Evolutionary conservation across 92 coral and sea anemone genomes (phyloP), one percentile per base, ranked within the genome.

Genomic region (Palythoa grandiflora): DNA sequence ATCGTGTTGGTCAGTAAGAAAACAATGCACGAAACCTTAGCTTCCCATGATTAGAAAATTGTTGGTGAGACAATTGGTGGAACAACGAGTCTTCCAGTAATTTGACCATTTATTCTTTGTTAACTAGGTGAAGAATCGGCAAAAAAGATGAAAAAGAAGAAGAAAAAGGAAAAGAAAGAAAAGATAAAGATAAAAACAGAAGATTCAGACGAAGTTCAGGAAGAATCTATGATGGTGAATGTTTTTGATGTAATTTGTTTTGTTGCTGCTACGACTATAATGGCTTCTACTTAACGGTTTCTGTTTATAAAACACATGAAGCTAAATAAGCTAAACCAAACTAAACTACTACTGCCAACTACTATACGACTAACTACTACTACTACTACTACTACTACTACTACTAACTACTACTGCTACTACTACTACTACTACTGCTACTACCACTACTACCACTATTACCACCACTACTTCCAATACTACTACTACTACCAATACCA

Each of bases 101-200:
- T 28, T 73, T 54, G 37, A 51, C 52, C 66, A 15, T 59, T 59
- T 40, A 21, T 51, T 3, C 44, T 5, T 72, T 50, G 66, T 3
- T 61, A 44, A 84, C 2, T 39, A 77, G 92, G 70, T 14, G 98
- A 90, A 83, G 87, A 86, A 17, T 85, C 96, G 3, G 83, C 95
- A 19, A 93, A 93, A 80, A 96, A 94, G 92, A 85, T 78, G 86
- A 66, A 71, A 59, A 96, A 96, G 87, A 97, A 97, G 65, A 94
- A 95, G 73, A 97, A 95, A 87, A 92, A 94, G 88, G 93, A 95
- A 87, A 92, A 94, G 88, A 91, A 90, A 79, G 88, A 95, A 83
- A 88, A 92, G 68, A 90, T 89, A 38, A 88, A 83, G 80, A 90
- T 87, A 68, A 81, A 70, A 38, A 84, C 90, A 84, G 77, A 80